Conservation (phyloP, 2,888 invertebrate species). For the Limnephilus lunatus region DNA sequence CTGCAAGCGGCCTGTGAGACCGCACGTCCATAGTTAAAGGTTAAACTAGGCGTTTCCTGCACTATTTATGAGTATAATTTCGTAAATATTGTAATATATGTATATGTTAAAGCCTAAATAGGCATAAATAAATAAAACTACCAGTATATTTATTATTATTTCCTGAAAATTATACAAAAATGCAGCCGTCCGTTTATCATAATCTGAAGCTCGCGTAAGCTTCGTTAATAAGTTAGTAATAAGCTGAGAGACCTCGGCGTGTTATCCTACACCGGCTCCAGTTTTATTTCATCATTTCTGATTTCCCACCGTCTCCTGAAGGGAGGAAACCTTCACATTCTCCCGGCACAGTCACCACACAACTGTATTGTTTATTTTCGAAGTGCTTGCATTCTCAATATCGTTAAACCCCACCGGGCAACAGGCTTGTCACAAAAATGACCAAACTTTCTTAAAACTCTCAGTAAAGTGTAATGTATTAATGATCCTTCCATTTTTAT, state of each 20-base stretch:
- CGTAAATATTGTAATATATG: too few species aligned
- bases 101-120: too few species aligned
- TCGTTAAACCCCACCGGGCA: background rate
- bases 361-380: slow-evolving; percentile 34
- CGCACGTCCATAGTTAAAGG: too few species aligned
- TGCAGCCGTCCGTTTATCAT: background rate
- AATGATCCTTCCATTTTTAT: background rate
- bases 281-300: slow-evolving; percentile 27
- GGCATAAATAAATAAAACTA: too few species aligned
- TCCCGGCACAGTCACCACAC: background rate
- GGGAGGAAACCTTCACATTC: background rate
- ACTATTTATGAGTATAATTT: too few species aligned
- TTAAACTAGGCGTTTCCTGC: too few species aligned
- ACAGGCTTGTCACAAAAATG: background rate
- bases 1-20: too few species aligned
- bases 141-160: background rate
- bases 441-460: background rate
- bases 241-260: background rate
- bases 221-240: background rate
- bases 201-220: background rate
- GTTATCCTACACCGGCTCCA: background rate
- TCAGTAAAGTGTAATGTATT: background rate
- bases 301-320: slow-evolving; percentile 16
- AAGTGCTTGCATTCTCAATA: slow-evolving; percentile 21
- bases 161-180: background rate